A percentile compares a stretch with the other conserved stretches of the same genome.
phyloP scores from a whole-genome alignment of 2,888 invertebrate genomes.

The Hetaerina titia region DNA sequence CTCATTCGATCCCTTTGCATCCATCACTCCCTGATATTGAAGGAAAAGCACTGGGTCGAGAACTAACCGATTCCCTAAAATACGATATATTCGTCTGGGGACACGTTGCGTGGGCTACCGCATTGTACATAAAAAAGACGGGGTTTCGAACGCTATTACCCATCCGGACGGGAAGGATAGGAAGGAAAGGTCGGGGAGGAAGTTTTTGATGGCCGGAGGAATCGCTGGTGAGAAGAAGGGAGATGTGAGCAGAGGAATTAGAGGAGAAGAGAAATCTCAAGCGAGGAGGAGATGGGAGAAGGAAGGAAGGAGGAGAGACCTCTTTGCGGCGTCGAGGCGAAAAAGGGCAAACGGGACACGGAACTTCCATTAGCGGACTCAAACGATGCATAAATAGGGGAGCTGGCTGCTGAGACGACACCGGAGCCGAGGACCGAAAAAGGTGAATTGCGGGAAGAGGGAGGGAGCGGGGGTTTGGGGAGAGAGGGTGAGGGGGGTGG shows the following conservation, averaged over 20 bases:
- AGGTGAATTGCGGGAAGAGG: neutral
- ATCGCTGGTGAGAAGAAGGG: neutral
- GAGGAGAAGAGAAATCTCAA: neutral
- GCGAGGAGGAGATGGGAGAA: neutral
- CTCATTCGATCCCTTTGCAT: no score
- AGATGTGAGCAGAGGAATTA: neutral
- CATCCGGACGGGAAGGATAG: neutral
- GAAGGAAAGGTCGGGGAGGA: neutral
- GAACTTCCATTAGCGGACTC: conserved; percentile 59
- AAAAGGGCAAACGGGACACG: conserved; percentile 40
- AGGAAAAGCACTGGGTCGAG: no score
- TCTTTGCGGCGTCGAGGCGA: neutral
- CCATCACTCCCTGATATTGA: no score
- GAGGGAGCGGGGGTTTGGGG: neutral
- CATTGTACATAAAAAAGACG: neutral
- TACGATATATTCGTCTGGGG: neutral
- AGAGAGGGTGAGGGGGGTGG: neutral
- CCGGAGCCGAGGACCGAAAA: conserved; percentile 29
- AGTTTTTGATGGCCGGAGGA: neutral
- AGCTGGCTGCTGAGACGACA: neutral
- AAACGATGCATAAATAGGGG: conserved; percentile 50
- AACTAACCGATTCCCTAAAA: no score
- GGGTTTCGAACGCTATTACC: neutral
- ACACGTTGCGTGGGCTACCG: neutral
- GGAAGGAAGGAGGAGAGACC: neutral